Conservation (phyloP, 2,888 invertebrate genomes). For the Mycalesis mineus region DNA sequence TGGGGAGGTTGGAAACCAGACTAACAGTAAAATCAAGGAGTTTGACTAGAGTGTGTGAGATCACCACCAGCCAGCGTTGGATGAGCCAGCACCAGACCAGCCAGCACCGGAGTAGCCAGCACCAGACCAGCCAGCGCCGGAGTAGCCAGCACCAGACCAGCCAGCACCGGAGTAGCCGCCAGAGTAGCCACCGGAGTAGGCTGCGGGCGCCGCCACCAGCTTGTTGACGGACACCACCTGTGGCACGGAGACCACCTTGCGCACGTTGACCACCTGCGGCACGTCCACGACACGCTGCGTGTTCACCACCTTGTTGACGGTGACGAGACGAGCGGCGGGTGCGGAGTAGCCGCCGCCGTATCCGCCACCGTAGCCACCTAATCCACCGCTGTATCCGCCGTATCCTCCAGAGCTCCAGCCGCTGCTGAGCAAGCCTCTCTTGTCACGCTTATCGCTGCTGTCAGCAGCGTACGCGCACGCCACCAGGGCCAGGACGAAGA, state of each 20-base stretch:
- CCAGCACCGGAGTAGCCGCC: neutral
- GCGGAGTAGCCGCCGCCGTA: slow-evolving; percentile 18
- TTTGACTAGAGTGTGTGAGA: neutral
- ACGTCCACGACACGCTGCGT: slow-evolving; percentile 41
- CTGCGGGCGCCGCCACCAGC: slow-evolving; percentile 43
- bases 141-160: too few relatives aligned
- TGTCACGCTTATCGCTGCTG: slow-evolving; percentile 16
- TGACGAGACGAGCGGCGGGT: slow-evolving; percentile 36
- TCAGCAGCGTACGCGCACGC: slow-evolving; percentile 44
- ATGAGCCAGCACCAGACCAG: slow-evolving; percentile 12
- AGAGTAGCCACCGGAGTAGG: slow-evolving; percentile 19
- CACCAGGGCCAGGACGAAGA: slow-evolving; percentile 34
- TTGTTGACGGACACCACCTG: slow-evolving; percentile 54
- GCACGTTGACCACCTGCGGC: slow-evolving; percentile 45
- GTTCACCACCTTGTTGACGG: slow-evolving; percentile 48
- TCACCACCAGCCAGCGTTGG: slow-evolving; percentile 9
- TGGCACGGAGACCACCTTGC: slow-evolving; percentile 48
- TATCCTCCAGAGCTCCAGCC: slow-evolving; percentile 6
- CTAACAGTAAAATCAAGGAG: neutral
- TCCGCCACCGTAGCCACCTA: neutral
- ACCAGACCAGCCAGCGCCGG: neutral
- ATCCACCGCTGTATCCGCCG: neutral
- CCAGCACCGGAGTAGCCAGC: slow-evolving; percentile 11
- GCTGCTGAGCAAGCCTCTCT: slow-evolving; percentile 27
- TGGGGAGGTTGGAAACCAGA: neutral